Evolutionary conservation across 2,113 vertebrate species (phyloP).

Genomic region (Sturnira hondurensis): DNA sequence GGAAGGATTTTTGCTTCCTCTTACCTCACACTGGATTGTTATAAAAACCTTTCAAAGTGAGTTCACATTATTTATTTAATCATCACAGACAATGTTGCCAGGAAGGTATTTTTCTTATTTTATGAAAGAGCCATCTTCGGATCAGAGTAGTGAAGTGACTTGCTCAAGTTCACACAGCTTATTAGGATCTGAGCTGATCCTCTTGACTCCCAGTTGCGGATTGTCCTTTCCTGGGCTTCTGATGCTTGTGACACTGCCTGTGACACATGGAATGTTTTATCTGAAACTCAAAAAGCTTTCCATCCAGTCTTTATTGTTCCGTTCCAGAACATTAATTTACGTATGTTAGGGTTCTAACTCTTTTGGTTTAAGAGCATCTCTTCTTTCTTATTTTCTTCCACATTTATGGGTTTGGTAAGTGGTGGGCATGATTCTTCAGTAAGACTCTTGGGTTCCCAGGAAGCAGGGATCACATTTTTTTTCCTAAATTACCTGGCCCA

Average conservation of each 20-base stretch:
- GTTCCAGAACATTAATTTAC: background rate
- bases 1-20: constrained; percentile 33
- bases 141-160: background rate
- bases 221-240: constrained; percentile 8
- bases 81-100: background rate
- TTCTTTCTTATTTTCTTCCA: background rate
- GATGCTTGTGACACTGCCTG: background rate
- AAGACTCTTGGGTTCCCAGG: background rate
- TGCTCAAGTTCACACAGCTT: background rate
- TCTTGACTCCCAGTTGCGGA: background rate
- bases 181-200: background rate
- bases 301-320: constrained; percentile 10
- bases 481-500: background rate
- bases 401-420: background rate
- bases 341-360: background rate
- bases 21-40: background rate
- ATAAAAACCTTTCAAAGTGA: background rate
- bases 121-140: background rate
- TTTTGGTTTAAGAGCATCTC: background rate
- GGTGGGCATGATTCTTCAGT: background rate
- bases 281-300: background rate
- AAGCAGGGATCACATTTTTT: background rate
- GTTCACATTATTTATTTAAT: constrained; percentile 20
- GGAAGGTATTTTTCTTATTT: background rate
- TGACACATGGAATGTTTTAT: background rate